A percentile compares a stretch with the other conserved stretches of the same genome.
These are phyloP conservation scores for Mus spretus DNA, from an alignment of 2,797 vertebrate species.

Conservation along the genomic window DNA sequence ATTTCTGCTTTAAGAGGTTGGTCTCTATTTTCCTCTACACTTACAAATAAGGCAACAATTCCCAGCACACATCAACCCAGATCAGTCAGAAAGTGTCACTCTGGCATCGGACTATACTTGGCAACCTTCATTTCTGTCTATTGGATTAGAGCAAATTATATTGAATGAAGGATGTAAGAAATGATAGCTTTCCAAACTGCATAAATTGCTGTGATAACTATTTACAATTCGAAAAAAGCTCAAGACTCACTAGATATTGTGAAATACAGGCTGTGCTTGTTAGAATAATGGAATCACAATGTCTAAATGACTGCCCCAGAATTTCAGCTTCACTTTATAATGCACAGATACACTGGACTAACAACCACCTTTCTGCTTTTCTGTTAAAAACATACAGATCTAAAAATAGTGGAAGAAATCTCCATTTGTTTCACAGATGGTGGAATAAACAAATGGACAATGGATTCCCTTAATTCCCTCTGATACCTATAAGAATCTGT, in stretches of 20 bases:
- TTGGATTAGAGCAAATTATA: background rate
- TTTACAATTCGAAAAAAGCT: background rate
- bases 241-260: background rate
- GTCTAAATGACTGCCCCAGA: background rate
- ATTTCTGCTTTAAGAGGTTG: background rate
- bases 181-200: background rate
- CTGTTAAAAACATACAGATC: background rate
- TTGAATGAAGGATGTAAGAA: background rate
- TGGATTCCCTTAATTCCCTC: background rate
- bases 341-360: background rate
- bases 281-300: background rate
- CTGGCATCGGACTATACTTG: background rate
- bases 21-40: background rate
- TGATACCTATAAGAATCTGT: background rate
- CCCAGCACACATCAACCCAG: background rate
- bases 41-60: background rate
- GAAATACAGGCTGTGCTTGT: background rate
- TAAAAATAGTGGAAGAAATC: background rate
- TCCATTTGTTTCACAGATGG: background rate
- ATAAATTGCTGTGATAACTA: background rate
- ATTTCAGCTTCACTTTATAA: background rate
- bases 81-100: background rate
- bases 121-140: background rate
- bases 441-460: background rate
- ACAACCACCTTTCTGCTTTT: background rate